Evolutionary conservation across 1,140 invertebrate species (phyloP), one percentile per base, ranked within the genome.

Genomic region (Bombus cullumanus): DNA sequence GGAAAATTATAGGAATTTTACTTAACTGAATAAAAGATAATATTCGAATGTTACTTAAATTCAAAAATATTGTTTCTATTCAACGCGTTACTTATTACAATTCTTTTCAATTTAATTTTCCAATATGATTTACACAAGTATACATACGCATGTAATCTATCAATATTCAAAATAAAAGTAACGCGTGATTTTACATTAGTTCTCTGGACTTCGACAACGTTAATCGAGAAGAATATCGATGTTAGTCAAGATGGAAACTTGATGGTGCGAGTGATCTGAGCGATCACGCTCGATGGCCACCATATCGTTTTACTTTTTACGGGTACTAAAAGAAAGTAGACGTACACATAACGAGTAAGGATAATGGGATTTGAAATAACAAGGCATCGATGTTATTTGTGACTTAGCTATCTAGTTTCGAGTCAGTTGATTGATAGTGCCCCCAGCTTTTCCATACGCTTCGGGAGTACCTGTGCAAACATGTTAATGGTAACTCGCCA

Each of bases 391-490:
- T 81, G 78, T 89, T 88, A 88, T 79, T 86, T 72, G 41, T 85
- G 82, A 88, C 78, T 78, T 59, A 83, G 85, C 57, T n/a, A 71
- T 75, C 80, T 86, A 88, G 73, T 74, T 31, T 88, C 73, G 88
- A 87, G 74, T 79, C 88, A 74, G 53, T 64, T 80, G 76, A 41
- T 62, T 71, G 28, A 43, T 86, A 64, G 66, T 62, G 72, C 53
- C 73, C 47, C 81, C 80, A 85, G 69, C 57, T 72, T 62, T 79
- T 89, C 64, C 71, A 89, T 89, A 75, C 86, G 64, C 53, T 64
- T 81, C 81, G 39, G 64, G 69, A n/a, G 57, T 81, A 86, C 87
- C 89, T 91, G 83, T 86, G 84, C 87, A 88, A 91, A 85, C 80
- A 83, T 90, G 88, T 90, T 90, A 90, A 91, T 88, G 47, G 41